Percentiles rank a stretch among this genome's conserved stretches.
phyloP scores from a whole-genome alignment of 2,888 invertebrate species.

The Sarcophaga carnaria region DNA sequence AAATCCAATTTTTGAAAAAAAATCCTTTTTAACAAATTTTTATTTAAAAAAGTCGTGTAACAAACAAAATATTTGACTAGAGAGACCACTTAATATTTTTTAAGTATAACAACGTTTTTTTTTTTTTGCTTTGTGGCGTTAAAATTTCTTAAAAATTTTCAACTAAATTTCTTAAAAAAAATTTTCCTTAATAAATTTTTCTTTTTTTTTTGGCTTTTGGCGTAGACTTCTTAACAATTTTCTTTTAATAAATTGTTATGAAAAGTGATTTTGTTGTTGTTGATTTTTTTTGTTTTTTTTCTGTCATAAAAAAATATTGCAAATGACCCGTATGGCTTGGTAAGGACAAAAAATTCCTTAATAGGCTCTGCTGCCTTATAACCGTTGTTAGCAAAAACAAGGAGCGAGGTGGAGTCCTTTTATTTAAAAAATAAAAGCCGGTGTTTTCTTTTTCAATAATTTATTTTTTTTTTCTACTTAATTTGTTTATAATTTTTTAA shows the following conservation, averaged over 20 bases:
- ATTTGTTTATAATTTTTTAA: slow-evolving; percentile 13
- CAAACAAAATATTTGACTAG: slow-evolving; percentile 64
- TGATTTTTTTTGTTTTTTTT: slow-evolving; percentile 24
- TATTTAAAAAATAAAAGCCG: neutral
- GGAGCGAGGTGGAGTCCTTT: neutral
- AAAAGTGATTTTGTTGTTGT: slow-evolving; percentile 6
- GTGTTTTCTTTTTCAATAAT: neutral
- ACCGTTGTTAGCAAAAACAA: neutral
- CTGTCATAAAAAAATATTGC: slow-evolving; percentile 48
- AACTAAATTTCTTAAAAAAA: slow-evolving; percentile 20
- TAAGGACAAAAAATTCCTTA: neutral
- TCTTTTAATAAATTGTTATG: slow-evolving; percentile 64
- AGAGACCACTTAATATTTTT: slow-evolving; percentile 43
- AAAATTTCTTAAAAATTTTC: slow-evolving; percentile 28
- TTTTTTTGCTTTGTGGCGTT: neutral
- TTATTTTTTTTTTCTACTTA: slow-evolving; percentile 8
- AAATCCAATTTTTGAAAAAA: slow-evolving; percentile 42
- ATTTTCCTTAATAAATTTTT: neutral
- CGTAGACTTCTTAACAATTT: slow-evolving; percentile 59
- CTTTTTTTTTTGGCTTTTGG: slow-evolving; percentile 43
- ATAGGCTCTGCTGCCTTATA: neutral
- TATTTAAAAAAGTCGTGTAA: slow-evolving; percentile 31
- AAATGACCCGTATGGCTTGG: slow-evolving; percentile 37
- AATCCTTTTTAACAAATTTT: slow-evolving; percentile 37
- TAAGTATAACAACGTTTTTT: slow-evolving; percentile 46